These are phyloP conservation scores for Drosophila azteca DNA, from an alignment of 1,140 invertebrate species.

Conservation along the genomic window DNA sequence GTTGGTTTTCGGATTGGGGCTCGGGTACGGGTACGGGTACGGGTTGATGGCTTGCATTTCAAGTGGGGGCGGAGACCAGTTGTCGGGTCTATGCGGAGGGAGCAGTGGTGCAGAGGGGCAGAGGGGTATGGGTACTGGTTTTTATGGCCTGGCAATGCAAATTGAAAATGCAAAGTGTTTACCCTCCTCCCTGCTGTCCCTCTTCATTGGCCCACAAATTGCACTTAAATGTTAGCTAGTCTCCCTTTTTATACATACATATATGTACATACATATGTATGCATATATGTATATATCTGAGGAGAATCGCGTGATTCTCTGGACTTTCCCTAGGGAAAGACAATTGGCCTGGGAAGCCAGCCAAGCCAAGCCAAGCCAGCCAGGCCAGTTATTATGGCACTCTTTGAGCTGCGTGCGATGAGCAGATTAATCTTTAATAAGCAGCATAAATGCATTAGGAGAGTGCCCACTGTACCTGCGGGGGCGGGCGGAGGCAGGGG, in stretches of 20 bases:
- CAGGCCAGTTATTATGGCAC: no score
- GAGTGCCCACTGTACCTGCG: slow-evolving; percentile 19
- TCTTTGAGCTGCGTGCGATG: slow-evolving; percentile 31
- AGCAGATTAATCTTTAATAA: slow-evolving; percentile 41
- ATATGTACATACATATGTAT: no score
- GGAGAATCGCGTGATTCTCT: slow-evolving; percentile 39
- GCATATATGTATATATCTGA: no score
- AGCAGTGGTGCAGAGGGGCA: no score
- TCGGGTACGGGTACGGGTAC: background rate
- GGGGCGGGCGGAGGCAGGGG: background rate
- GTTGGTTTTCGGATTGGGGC: no score
- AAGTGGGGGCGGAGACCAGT: slow-evolving; percentile 18
- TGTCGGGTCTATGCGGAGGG: background rate
- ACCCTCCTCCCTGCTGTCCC: no score
- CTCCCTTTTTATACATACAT: no score
- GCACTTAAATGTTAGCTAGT: slow-evolving; percentile 8
- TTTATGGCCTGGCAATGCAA: slow-evolving; percentile 17
- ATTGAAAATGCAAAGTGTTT: slow-evolving; percentile 13
- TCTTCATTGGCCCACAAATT: background rate
- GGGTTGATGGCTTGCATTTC: slow-evolving; percentile 41
- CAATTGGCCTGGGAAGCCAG: slow-evolving; percentile 36
- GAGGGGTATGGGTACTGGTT: no score
- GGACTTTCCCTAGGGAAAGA: slow-evolving; percentile 65
- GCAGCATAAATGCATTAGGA: slow-evolving; percentile 43
- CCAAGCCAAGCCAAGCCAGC: no score